Evolutionary conservation across 2,888 invertebrate genomes (phyloP).

Genomic region (Eilema depressum): DNA sequence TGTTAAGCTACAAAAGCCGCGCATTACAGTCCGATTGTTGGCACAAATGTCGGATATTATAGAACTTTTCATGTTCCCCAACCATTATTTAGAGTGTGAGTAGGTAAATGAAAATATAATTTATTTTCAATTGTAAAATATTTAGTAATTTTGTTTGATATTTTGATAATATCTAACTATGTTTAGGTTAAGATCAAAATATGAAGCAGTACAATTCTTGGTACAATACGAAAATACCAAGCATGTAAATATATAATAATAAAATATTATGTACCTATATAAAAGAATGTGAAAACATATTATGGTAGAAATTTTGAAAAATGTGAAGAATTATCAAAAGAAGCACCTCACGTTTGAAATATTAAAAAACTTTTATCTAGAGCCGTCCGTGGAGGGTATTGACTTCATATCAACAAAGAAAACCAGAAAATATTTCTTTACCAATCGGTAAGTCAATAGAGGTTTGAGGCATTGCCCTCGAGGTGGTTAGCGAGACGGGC

Average conservation of each 20-base stretch:
- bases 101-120: slow-evolving; percentile 46
- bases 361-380: neutral
- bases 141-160: neutral
- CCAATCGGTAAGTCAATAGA: slow-evolving; percentile 82
- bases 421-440: slow-evolving; percentile 79
- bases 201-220: too few relatives aligned
- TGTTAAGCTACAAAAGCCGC: slow-evolving; percentile 83
- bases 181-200: too few relatives aligned
- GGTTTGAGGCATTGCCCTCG: slow-evolving; percentile 84
- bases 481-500: slow-evolving; percentile 64
- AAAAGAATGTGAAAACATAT: neutral
- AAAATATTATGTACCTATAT: too few relatives aligned
- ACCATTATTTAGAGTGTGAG: slow-evolving; percentile 65
- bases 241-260: too few relatives aligned
- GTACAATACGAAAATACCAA: too few relatives aligned
- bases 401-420: slow-evolving; percentile 78
- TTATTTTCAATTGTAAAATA: slow-evolving; percentile 17
- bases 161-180: neutral
- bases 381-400: slow-evolving; percentile 55
- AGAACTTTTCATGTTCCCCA: slow-evolving; percentile 77
- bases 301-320: neutral
- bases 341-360: neutral
- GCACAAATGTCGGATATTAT: slow-evolving; percentile 85
- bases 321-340: neutral
- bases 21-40: slow-evolving; percentile 84